Conservation (phyloP, 2,113 vertebrate genomes). For the Gallinago media region DNA sequence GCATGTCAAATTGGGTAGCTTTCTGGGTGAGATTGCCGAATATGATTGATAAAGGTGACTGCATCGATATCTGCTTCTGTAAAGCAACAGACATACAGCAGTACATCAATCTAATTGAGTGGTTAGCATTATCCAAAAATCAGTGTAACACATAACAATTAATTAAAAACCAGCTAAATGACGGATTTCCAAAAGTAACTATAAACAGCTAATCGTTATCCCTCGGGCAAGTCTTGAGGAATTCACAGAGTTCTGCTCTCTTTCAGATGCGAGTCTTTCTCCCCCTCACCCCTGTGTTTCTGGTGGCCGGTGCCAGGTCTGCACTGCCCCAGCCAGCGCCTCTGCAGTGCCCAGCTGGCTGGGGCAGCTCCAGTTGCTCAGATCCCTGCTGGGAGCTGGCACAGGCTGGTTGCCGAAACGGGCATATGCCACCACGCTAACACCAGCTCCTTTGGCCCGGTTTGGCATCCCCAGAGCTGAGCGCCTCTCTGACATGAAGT, state of each 20-base stretch:
- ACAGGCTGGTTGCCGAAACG: not conserved
- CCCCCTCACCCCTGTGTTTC: not conserved
- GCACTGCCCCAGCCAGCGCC: rapidly evolving
- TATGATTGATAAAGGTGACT: not conserved
- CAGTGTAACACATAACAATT: not conserved
- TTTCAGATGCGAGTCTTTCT: not conserved
- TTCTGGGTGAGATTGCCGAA: not conserved
- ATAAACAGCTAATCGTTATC: not conserved
- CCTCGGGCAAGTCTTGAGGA: not conserved
- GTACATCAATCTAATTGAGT: not conserved
- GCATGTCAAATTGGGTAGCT: not conserved
- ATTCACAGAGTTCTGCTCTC: not conserved
- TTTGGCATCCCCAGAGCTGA: not conserved
- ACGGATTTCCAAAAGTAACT: not conserved
- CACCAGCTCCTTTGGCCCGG: not conserved
- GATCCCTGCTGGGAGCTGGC: not conserved
- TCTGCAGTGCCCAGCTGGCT: not conserved
- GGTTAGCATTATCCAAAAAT: not conserved
- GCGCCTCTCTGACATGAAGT: not conserved
- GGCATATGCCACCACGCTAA: rapidly evolving
- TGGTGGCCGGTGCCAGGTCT: not conserved
- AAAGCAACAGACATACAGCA: not conserved
- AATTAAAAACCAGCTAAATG: not conserved
- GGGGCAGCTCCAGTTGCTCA: not conserved
- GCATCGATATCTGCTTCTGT: not conserved